Base-by-base conservation (phyloP, 2,888 invertebrate genomes). In the Caenorhabditis becei region DNA sequence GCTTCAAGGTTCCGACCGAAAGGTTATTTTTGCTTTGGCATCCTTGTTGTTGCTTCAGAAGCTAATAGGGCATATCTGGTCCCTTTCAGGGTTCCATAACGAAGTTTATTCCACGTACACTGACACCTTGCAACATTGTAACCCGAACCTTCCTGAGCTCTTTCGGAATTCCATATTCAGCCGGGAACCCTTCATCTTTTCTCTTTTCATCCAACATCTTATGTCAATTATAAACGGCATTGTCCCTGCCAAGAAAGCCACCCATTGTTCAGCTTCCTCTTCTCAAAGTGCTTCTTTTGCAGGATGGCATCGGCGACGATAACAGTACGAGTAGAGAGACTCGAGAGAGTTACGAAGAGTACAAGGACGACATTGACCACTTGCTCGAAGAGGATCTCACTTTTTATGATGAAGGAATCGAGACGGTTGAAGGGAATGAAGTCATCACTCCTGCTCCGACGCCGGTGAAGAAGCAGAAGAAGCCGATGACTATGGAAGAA, bases 291-390 rank as follows among this genome's bases (percentile, higher is more conserved):
- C 56, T 59, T 41, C 47, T 18, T 18, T 47, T 47, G n/a, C 69
- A 77, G 69, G 69, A 62, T 16, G 53, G 54, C 26, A 53, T 63
- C 41, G 47, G 47, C 47, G 54, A 51, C 44, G 35, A 69, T 28
- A 69, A 77, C 41, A 26, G 37, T 58, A 58, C 70, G 20, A 70
- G 58, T 51, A 8, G 70, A 26, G 69, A 67, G 23, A 37, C 61
- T 4, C 51, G 66, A 11, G 66, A 59, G 44, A 75, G 70, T 20
- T 63, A 70, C 62, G 69, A 77, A 44, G 77, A 77, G 41, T 75
- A 75, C 35, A 77, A 77, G 28, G 77, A 77, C 32, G 77, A 77
- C 24, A 70, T 77, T 20, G 77, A 77, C 59, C 63, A 65, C 10
- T 35, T 78, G 49, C 26, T 78, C 23, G 65, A 69, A 24, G 69